Base-by-base conservation (phyloP, 64 coral and sea anemone species). In the Astreopora myriophthalma region DNA sequence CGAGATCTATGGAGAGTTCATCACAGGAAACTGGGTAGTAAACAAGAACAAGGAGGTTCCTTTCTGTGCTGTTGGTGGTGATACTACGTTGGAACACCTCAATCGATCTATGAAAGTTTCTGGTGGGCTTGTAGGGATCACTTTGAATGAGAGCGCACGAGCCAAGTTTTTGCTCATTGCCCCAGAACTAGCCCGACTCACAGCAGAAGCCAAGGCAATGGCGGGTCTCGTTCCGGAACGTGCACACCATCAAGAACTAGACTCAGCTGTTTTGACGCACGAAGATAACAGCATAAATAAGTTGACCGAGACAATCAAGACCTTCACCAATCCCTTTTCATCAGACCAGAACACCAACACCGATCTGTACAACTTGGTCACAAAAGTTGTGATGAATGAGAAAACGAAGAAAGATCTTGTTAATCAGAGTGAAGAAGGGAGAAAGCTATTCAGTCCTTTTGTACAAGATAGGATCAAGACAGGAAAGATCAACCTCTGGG, bases 321-420 rank as follows among this genome's bases (percentile, higher is more conserved):
- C 16, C 34, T 85, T 69, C 82, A 85, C 82, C 34, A 85, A 85
- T 38, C 82, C 62, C 51, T 85, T 85, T 62, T 38, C 55, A 33
- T 19, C 19, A 85, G 82, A 85, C 64, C 64, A 24, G 64, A 67
- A 67, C 64, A 67, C 64, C 64, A 67, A 67, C 64, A 67, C 64
- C 23, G 64, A 67, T 51, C 51, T 51, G 37, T 79, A 48, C 75
- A 79, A 79, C 37, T 44, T 79, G 25, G 75, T 79, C 48, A 79
- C 75, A 44, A 79, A 79, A 79, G 40, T 79, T 28, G 75, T 79
- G 24, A 44, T 79, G 34, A 44, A 22, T 3, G 75, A 79, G 26
- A 51, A 79, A 28, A 51, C 48, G 8, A 79, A 79, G 48, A 42
- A 44, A 38, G 75, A 79, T 79, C 38, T 79, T 44, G 39, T 42